phyloP scores from a whole-genome alignment of 2,797 vertebrate genomes.

The Pempheris klunzingeri region DNA sequence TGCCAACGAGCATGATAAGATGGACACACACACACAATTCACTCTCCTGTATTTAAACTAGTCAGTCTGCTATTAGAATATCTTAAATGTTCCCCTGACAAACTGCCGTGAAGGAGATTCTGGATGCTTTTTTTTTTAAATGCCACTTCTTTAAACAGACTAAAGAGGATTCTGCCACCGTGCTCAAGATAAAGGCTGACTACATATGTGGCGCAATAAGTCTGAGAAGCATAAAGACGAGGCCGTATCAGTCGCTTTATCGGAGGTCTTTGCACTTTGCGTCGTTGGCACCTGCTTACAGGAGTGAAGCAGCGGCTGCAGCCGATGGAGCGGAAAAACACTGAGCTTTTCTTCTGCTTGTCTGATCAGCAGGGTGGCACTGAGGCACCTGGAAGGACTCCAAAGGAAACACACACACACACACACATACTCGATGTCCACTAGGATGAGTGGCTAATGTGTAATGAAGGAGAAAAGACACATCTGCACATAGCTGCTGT shows the following conservation, averaged over 20 bases:
- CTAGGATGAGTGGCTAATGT: conserved; percentile 69
- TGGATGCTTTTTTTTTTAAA: not conserved
- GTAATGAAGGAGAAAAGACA: conserved; percentile 81
- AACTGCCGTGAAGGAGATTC: not conserved
- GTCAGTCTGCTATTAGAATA: not conserved
- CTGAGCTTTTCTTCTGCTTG: conserved; percentile 86
- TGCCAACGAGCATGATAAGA: conserved; percentile 36
- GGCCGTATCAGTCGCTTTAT: not conserved
- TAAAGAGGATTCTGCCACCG: not conserved
- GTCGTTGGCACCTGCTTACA: conserved; percentile 87
- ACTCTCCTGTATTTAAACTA: not conserved
- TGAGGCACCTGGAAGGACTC: conserved; percentile 82
- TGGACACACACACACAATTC: not conserved
- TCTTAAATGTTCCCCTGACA: not conserved
- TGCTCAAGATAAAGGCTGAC: not conserved
- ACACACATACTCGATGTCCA: conserved; percentile 26
- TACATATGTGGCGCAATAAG: not conserved
- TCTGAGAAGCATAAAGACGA: not conserved
- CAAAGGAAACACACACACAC: conserved; percentile 60
- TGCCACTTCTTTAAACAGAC: not conserved
- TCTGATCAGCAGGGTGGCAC: conserved; percentile 77
- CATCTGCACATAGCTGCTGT: conserved; percentile 71
- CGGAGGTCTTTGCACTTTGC: conserved; percentile 5
- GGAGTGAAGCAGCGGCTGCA: conserved; percentile 81
- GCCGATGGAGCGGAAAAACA: conserved; percentile 88